Conservation (phyloP, 2,113 vertebrate genomes). For the Colaptes auratus region DNA sequence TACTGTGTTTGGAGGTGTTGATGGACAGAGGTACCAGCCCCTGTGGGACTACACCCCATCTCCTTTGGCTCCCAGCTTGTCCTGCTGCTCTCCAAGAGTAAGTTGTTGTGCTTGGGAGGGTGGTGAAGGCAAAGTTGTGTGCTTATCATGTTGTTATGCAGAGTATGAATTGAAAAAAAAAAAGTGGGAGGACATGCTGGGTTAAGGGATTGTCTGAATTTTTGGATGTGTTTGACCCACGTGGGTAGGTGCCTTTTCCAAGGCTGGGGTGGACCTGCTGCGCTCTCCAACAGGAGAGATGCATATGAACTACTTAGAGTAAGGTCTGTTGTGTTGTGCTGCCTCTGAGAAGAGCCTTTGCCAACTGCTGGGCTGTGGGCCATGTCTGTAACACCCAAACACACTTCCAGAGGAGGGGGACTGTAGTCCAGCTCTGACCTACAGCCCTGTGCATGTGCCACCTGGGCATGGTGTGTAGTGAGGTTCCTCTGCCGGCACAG, state of each 20-base stretch:
- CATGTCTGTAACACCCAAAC: accelerated
- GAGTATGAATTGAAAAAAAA: accelerated
- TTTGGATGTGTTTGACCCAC: accelerated
- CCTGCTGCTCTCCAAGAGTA: not conserved
- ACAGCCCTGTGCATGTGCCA: not conserved
- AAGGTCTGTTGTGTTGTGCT: not conserved
- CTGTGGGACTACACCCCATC: accelerated
- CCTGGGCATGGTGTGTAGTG: not conserved
- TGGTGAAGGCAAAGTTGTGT: not conserved
- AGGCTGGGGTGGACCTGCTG: not conserved
- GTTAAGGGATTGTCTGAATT: not conserved
- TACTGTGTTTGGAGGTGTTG: accelerated
- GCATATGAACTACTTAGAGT: accelerated
- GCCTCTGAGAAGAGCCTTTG: not conserved
- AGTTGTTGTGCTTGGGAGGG: accelerated
- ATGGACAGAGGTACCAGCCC: accelerated
- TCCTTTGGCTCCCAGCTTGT: not conserved
- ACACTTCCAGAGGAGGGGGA: accelerated
- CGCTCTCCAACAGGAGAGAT: accelerated
- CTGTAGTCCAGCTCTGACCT: accelerated
- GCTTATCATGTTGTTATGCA: accelerated
- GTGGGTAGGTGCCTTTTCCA: accelerated
- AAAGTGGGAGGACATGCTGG: not conserved
- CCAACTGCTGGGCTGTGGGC: not conserved
- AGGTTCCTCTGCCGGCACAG: not conserved